Conservation (phyloP, 1,140 invertebrate species). For the Coboldia fuscipes region DNA sequence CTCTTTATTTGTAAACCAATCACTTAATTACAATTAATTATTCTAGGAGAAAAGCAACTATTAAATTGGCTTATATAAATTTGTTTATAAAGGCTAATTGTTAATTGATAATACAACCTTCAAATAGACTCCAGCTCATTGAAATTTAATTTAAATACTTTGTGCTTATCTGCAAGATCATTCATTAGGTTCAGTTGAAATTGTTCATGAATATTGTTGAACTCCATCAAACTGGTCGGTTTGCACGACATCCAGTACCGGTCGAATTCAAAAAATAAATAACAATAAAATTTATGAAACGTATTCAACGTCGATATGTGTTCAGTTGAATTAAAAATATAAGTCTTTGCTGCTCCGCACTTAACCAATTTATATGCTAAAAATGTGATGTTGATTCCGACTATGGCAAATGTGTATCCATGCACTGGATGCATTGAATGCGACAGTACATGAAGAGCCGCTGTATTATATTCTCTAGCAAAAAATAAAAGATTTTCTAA, state of each 20-base stretch:
- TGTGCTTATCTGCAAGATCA: slow-evolving; percentile 13
- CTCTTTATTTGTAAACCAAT: too few relatives aligned
- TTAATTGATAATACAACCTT: too few relatives aligned
- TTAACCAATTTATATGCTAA: slow-evolving; percentile 66
- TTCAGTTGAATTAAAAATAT: slow-evolving; percentile 74
- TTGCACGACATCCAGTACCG: slow-evolving; percentile 80
- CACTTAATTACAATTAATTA: too few relatives aligned
- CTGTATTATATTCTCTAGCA: slow-evolving; percentile 53
- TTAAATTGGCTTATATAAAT: too few relatives aligned
- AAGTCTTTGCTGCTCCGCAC: slow-evolving; percentile 66
- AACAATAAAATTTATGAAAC: slow-evolving; percentile 89
- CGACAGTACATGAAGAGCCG: slow-evolving; percentile 60
- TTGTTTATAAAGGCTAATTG: too few relatives aligned
- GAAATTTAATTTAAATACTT: slow-evolving; percentile 17
- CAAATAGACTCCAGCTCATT: too few relatives aligned
- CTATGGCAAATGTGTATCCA: slow-evolving; percentile 76
- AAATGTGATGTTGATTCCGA: slow-evolving; percentile 86
- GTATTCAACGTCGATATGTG: slow-evolving; percentile 42
- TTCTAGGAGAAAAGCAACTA: too few relatives aligned
- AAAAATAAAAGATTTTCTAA: slow-evolving; percentile 84
- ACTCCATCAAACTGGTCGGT: slow-evolving; percentile 87
- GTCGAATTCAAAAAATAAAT: slow-evolving; percentile 85
- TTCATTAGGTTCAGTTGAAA: slow-evolving; percentile 37
- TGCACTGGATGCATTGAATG: slow-evolving; percentile 76
- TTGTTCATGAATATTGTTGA: slow-evolving; percentile 60